Evolutionary conservation across 2,888 invertebrate species (phyloP).

Genomic region (Philereme transversata): DNA sequence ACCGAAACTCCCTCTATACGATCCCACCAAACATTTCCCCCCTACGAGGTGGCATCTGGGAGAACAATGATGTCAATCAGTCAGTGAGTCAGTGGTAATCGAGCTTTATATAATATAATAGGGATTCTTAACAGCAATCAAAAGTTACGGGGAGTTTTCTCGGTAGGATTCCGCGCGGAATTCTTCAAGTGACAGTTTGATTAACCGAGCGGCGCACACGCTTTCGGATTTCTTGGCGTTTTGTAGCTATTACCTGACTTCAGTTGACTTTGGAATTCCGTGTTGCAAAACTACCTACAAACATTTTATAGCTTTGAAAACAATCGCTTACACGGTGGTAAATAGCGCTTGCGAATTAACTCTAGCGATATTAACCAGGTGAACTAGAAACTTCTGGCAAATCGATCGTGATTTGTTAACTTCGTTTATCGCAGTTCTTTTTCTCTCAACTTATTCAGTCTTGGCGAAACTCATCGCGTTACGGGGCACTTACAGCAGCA

Average conservation of each 20-base stretch:
- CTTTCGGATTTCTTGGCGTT: constrained; percentile 75
- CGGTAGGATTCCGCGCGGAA: constrained; percentile 79
- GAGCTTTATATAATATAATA: too few relatives aligned
- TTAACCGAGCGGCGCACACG: constrained; percentile 82
- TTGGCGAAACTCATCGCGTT: constrained; percentile 66
- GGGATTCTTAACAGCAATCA: constrained; percentile 77
- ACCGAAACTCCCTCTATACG: too few relatives aligned
- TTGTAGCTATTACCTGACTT: constrained; percentile 67
- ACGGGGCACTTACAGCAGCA: constrained; percentile 65
- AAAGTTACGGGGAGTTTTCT: constrained; percentile 80
- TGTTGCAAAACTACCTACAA: constrained; percentile 41
- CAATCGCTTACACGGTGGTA: constrained; percentile 12
- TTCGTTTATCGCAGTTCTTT: constrained; percentile 60
- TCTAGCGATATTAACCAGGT: constrained; percentile 38
- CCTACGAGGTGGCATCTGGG: too few relatives aligned
- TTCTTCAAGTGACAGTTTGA: constrained; percentile 84
- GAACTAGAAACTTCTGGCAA: constrained; percentile 52
- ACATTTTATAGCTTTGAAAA: constrained; percentile 24
- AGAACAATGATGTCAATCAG: too few relatives aligned
- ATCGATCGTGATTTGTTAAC: constrained; percentile 69
- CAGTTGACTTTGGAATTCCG: constrained; percentile 60
- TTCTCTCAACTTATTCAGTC: constrained; percentile 49
- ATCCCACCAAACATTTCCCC: too few relatives aligned
- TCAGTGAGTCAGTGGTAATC: too few relatives aligned
- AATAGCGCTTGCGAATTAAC: constrained; percentile 12